Conservation (phyloP, 2,113 vertebrate species). For the Trematomus loennbergii region DNA sequence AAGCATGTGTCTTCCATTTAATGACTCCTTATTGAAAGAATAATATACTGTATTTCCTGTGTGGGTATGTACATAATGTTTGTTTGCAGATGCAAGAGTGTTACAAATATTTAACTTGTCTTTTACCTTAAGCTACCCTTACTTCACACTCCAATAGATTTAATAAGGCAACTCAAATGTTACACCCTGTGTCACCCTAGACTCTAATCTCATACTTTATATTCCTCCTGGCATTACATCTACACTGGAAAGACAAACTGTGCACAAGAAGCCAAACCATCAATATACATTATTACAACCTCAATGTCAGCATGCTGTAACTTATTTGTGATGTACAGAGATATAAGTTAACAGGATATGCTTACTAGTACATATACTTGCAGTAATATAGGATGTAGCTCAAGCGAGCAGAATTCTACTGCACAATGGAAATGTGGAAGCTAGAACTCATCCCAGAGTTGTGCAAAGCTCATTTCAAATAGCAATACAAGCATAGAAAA, state of each 20-base stretch:
- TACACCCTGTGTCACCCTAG: neutral
- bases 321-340: neutral
- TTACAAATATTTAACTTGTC: neutral
- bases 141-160: conserved; percentile 15
- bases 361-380: neutral
- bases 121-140: neutral
- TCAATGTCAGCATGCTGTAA: neutral
- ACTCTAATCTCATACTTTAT: conserved; percentile 1
- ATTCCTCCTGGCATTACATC: conserved; percentile 1
- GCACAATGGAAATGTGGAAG: neutral
- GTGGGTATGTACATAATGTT: neutral
- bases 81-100: neutral
- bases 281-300: neutral
- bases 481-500: neutral
- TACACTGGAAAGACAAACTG: neutral
- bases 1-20: neutral
- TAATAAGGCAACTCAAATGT: conserved; percentile 2
- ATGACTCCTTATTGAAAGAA: neutral
- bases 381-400: neutral
- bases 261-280: neutral
- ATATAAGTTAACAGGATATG: neutral
- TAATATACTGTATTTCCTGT: neutral
- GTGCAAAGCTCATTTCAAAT: neutral
- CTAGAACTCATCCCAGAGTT: neutral
- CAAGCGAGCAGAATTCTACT: neutral